Evolutionary conservation across 2,888 invertebrate species (phyloP), one percentile per base, ranked within the genome.

Genomic region (Xestobium rufovillosum): DNA sequence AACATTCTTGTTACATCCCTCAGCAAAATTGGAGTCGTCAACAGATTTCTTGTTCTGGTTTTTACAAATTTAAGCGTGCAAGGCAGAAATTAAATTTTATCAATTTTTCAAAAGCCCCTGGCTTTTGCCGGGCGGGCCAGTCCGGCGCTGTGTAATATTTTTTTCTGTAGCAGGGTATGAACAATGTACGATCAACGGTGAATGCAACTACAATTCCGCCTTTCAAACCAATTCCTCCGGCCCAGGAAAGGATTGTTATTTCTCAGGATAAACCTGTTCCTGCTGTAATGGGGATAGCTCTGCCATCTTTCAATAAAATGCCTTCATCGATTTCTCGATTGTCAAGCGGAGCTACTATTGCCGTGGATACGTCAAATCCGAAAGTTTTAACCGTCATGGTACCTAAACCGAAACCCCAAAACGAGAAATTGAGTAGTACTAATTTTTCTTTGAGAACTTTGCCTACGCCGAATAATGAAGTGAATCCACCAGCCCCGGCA

Each of bases 151-250:
- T n/a, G n/a, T n/a, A n/a, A n/a, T n/a, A n/a, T n/a, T n/a, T n/a
- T n/a, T n/a, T n/a, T n/a, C n/a, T n/a, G n/a, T n/a, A n/a, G n/a
- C n/a, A n/a, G n/a, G n/a, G n/a, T n/a, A n/a, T n/a, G n/a, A n/a
- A n/a, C n/a, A n/a, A n/a, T n/a, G n/a, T n/a, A n/a, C n/a, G n/a
- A n/a, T n/a, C n/a, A n/a, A n/a, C n/a, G n/a, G n/a, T n/a, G n/a
- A n/a, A n/a, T n/a, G n/a, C n/a, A n/a, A 44, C 43, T 34, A 75
- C 75, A 4, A 76, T 88, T 4, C 88, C 88, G 17, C 79, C 84
- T 0, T 88, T 88, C 64, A 82, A 75, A 56, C 87, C 87, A 0
- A 70, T 87, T 45, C 84, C 86, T 27, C 75, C 80, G 14, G 77
- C 75, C 4, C 58, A 64, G 14, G 69, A 75, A 36, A 65, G 69